Evolutionary conservation across 2,797 vertebrate species (phyloP), one percentile per base, ranked within the genome.

Genomic region (Staurois parvus): DNA sequence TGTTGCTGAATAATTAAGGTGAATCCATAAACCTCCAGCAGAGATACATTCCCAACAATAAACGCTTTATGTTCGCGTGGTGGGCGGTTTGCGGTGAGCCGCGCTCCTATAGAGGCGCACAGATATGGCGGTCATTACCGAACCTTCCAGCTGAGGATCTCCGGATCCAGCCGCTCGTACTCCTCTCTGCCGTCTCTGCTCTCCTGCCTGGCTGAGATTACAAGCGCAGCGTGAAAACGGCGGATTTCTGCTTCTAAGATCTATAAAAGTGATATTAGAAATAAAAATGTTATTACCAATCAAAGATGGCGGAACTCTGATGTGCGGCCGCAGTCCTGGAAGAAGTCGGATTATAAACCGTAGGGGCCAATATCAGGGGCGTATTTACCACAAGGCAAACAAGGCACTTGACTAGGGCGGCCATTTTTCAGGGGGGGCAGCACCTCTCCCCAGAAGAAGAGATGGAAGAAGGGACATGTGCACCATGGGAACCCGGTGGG

Each of bases 121-220:
- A 28, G 77, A 32, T 45, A 69, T 69, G 24, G n/a, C 66, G n/a
- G 52, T 29, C 66, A 52, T 52, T 79, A 79, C 19, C 21, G 28
- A 56, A 30, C 66, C 24, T 45, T 56, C 62, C 77, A 70, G 77
- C 77, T 45, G 64, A 68, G 64, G 64, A 79, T 12, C 26, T 13
- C 10, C n/a, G 69, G 26, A 12, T 32, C 40, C 66, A 24, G 11
- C 42, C 21, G 29, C 32, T 69, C 30, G 68, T 42, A 15, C n/a
- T 48, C 30, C 12, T 32, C n/a, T 66, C 77, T 79, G 28, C 76
- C 15, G 40, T n/a, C 56, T 42, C 45, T 62, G 3, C 0, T 37
- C 13, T 52, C 40, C 76, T 26, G 42, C 59, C 37, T 79, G 42
- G 21, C 45, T 7, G 26, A 11, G 40, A 67, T 79, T 45, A 79